These are phyloP conservation scores for Drosophila kepulauana DNA, from an alignment of 1,140 invertebrate species.

Conservation along the genomic window DNA sequence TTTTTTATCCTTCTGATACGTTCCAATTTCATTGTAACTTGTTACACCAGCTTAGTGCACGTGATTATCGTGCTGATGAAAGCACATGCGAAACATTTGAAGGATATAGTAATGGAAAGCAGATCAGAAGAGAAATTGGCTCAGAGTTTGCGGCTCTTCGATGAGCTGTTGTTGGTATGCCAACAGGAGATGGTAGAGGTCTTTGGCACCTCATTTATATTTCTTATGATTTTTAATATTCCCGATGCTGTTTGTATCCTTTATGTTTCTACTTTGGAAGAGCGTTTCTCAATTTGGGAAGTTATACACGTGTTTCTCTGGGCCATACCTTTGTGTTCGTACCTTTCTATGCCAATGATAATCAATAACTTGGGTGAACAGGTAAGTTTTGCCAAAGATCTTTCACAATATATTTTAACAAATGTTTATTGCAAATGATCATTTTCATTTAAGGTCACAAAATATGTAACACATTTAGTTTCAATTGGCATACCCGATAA, in stretches of 20 bases:
- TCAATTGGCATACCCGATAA: no score
- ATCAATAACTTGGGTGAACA: constrained; percentile 15
- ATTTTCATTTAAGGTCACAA: no score
- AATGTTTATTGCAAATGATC: no score
- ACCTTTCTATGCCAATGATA: constrained; percentile 13
- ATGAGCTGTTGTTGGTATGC: constrained; percentile 33
- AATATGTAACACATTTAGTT: no score
- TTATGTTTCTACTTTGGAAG: constrained; percentile 9
- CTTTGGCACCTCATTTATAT: constrained; percentile 14
- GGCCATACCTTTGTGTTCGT: constrained; percentile 11
- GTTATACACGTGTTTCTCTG: background rate
- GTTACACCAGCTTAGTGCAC: constrained; percentile 17
- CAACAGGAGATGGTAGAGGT: constrained; percentile 6
- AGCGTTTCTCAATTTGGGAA: background rate
- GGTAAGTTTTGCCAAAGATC: constrained; percentile 1
- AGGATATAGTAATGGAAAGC: background rate
- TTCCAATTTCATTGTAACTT: constrained; percentile 10
- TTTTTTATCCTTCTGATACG: background rate
- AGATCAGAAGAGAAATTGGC: background rate
- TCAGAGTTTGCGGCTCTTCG: background rate
- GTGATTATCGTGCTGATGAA: constrained; percentile 1
- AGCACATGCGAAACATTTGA: background rate
- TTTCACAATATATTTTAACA: no score
- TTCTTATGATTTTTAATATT: constrained; percentile 3
- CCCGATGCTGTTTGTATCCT: constrained; percentile 8